Conservation (phyloP, 2,888 invertebrate genomes). For the Phaedon cochleariae region DNA sequence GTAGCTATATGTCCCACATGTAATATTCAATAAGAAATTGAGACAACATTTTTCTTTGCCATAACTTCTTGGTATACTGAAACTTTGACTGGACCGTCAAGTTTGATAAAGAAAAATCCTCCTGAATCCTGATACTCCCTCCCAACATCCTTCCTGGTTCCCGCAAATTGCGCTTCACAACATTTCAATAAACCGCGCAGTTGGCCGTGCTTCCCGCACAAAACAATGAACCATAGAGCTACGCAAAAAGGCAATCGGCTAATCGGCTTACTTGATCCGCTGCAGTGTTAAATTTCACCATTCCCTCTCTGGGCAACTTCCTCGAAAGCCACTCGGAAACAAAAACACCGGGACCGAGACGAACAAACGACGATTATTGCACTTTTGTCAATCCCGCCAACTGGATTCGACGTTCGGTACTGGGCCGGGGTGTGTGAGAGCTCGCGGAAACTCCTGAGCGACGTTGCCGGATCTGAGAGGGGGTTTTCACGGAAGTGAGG, state of each 20-base stretch:
- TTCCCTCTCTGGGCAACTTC: slow-evolving; percentile 17
- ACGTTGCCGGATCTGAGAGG: slow-evolving; percentile 20
- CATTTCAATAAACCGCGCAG: slow-evolving; percentile 17
- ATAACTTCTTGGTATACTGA: too few species aligned
- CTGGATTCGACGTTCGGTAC: slow-evolving; percentile 32
- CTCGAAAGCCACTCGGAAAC: slow-evolving; percentile 28
- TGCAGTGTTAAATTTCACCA: slow-evolving; percentile 28
- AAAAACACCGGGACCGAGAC: slow-evolving; percentile 29
- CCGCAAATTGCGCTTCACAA: slow-evolving; percentile 7
- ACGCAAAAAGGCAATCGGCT: slow-evolving; percentile 18
- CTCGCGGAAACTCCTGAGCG: slow-evolving; percentile 31
- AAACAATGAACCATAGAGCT: slow-evolving; percentile 29
- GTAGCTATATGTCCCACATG: too few species aligned
- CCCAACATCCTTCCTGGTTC: not conserved
- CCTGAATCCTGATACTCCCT: too few species aligned
- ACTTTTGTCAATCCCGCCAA: slow-evolving; percentile 35
- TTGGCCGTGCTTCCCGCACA: slow-evolving; percentile 11
- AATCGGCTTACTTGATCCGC: slow-evolving; percentile 33
- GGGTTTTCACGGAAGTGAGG: slow-evolving; percentile 20
- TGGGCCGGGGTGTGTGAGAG: slow-evolving; percentile 37
- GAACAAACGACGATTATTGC: slow-evolving; percentile 30
- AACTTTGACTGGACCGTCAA: too few species aligned
- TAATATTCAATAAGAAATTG: too few species aligned
- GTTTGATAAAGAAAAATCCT: too few species aligned
- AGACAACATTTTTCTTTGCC: too few species aligned